A percentile compares a stretch with the other conserved stretches of the same genome.
phyloP scores from a whole-genome alignment of 2,113 vertebrate genomes.

The Psettodes erumei region DNA sequence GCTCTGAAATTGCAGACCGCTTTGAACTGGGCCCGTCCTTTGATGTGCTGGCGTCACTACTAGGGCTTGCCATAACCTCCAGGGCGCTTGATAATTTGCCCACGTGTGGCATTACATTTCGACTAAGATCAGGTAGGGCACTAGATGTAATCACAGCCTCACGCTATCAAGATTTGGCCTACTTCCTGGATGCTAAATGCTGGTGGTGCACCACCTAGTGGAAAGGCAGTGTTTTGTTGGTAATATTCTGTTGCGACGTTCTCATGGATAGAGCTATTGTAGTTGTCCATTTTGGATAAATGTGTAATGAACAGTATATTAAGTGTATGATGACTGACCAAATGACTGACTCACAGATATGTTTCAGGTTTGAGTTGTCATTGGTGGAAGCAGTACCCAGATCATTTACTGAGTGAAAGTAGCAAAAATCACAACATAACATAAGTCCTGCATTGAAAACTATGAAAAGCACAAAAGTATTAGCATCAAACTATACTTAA shows the following conservation, averaged over 20 bases:
- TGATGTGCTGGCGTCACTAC: conserved; percentile 67
- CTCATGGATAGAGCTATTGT: background rate
- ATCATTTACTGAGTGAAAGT: background rate
- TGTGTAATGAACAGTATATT: background rate
- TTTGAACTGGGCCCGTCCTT: conserved; percentile 65
- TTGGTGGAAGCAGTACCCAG: background rate
- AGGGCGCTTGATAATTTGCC: conserved; percentile 59
- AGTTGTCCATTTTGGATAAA: background rate
- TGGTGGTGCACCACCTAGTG: conserved; percentile 63
- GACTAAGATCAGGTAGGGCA: conserved; percentile 63
- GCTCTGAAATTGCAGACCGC: conserved; percentile 70
- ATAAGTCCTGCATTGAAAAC: background rate
- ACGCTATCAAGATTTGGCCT: conserved; percentile 29
- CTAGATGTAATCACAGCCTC: conserved; percentile 35
- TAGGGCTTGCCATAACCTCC: conserved; percentile 57
- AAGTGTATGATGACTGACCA: no score
- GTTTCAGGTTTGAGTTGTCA: background rate
- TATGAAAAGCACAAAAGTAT: background rate
- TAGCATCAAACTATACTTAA: background rate
- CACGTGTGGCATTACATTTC: conserved; percentile 60
- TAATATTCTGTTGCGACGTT: background rate
- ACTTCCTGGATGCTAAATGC: conserved; percentile 56
- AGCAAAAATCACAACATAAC: no score
- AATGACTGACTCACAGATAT: background rate
- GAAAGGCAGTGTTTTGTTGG: background rate